phyloP scores from a whole-genome alignment of 2,888 invertebrate species.

The Aspidiotus destructor region DNA sequence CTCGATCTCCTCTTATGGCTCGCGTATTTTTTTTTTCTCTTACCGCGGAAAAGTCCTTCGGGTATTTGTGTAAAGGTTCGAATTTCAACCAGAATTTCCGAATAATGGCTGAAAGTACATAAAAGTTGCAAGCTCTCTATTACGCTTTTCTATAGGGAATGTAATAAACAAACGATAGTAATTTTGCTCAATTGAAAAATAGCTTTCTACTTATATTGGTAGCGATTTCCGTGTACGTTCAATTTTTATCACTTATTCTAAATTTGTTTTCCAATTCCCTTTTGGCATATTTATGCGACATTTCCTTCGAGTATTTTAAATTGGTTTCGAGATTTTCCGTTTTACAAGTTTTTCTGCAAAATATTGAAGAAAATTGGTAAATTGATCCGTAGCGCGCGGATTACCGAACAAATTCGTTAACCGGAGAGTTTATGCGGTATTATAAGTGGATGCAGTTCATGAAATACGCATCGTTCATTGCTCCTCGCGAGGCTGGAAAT shows the following conservation, averaged over 20 bases:
- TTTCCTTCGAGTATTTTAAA: constrained; percentile 28
- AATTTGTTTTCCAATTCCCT: constrained; percentile 30
- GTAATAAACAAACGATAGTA: constrained; percentile 13
- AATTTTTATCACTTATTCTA: constrained; percentile 30
- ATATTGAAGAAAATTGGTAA: constrained; percentile 26
- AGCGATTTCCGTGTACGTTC: constrained; percentile 24
- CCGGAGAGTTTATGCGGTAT: too few species aligned
- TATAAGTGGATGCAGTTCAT: too few species aligned
- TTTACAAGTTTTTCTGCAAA: constrained; percentile 14
- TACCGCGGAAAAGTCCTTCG: constrained; percentile 8
- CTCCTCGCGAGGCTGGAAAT: too few species aligned
- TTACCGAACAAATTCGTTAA: too few species aligned
- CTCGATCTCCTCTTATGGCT: too few species aligned
- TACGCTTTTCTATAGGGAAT: constrained; percentile 21
- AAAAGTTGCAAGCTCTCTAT: constrained; percentile 25
- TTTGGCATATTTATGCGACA: constrained; percentile 29
- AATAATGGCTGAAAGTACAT: constrained; percentile 25
- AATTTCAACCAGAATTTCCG: constrained; percentile 18
- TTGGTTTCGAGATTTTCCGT: constrained; percentile 4
- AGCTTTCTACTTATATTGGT: constrained; percentile 19
- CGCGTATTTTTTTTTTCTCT: not conserved
- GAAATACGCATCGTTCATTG: too few species aligned
- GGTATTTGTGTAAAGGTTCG: constrained; percentile 25
- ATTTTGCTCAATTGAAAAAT: constrained; percentile 29
- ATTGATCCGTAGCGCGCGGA: constrained; percentile 11